These are phyloP conservation scores for Trichoplusia ni DNA, from an alignment of 1,140 invertebrate species.

Conservation along the genomic window DNA sequence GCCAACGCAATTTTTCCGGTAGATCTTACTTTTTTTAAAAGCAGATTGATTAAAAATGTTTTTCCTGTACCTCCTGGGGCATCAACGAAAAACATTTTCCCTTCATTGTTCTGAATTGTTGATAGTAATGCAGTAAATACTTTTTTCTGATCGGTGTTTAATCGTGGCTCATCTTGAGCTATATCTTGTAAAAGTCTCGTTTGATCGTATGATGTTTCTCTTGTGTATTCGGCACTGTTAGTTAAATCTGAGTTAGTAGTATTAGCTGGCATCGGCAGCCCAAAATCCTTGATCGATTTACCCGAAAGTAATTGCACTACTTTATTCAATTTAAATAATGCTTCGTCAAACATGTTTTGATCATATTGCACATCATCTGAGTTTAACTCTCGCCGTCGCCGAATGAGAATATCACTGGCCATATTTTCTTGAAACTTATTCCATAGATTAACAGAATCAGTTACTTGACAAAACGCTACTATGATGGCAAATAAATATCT, in stretches of 20 bases:
- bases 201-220: slow-evolving; percentile 44
- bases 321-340: slow-evolving; percentile 48
- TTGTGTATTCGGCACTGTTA: slow-evolving; percentile 34
- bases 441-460: slow-evolving; percentile 1
- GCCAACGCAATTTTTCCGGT: slow-evolving; percentile 73
- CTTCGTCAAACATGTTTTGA: slow-evolving; percentile 48
- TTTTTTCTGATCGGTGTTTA: slow-evolving; percentile 41
- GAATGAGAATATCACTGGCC: slow-evolving; percentile 42
- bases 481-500: slow-evolving; percentile 15
- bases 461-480: slow-evolving; percentile 19
- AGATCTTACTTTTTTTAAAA: slow-evolving; percentile 53
- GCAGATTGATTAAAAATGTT: slow-evolving; percentile 39
- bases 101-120: slow-evolving; percentile 34
- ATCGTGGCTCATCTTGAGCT: slow-evolving; percentile 39
- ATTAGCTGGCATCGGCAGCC: slow-evolving; percentile 31
- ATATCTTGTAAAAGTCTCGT: slow-evolving; percentile 46
- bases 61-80: slow-evolving; percentile 17
- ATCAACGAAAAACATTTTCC: slow-evolving; percentile 27
- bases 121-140: slow-evolving; percentile 33
- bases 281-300: slow-evolving; percentile 31
- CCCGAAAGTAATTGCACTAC: slow-evolving; percentile 44
- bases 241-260: slow-evolving; percentile 38
- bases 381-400: slow-evolving; percentile 39
- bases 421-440: slow-evolving; percentile 40
- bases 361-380: slow-evolving; percentile 42